Base-by-base conservation (phyloP, 2,797 vertebrate species). In the Hylomyscus alleni region DNA sequence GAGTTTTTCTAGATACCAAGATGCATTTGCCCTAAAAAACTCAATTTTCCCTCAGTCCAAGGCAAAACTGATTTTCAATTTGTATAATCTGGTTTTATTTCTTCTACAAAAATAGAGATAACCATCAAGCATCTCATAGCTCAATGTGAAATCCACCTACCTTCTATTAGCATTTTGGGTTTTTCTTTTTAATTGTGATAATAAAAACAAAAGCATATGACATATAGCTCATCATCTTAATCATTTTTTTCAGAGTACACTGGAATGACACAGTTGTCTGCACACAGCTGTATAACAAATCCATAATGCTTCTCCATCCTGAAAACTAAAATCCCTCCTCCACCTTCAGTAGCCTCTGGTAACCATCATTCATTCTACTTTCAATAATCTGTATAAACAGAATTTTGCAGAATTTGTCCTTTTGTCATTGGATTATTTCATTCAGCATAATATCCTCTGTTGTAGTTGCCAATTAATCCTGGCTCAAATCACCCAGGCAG, bases 221-320 rank as follows among this genome's bases (percentile, higher is more conserved):
- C 83, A 44, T 95, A 89, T 95, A 89, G 90, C 47, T 88, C 54
- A 91, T 17, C 60, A 37, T 78, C 85, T 78, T 72, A 92, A 17
- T 29, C 6, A 40, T 65, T 17, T 82, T 82, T 78, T 87, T 90
- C 44, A 56, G 44, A 56, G 34, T 65, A 31, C 17, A 76, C 22
- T 82, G 52, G 14, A 83, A 10, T 65, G 56, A 31, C 44, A 80
- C 78, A 72, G 65, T 15, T 47, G 65, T 37, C 80, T 58, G 24
- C 3, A 91, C 13, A 14, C 47, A 62, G 44, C 31, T 69, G 8
- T 40, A 31, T n/a, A 77, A 76, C 26, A 72, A n/a, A 67, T 58
- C 87, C 72, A 34, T 56, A 72, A 47, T 65, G 65, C 12, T 44
- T 82, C 50, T 62, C 85, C 37, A 44, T 73, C 77, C 88, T 84